Percentiles rank a stretch among this genome's conserved stretches.
Evolutionary conservation across 2,888 invertebrate species (phyloP).

Genomic region (Oscheius myriophilus): DNA sequence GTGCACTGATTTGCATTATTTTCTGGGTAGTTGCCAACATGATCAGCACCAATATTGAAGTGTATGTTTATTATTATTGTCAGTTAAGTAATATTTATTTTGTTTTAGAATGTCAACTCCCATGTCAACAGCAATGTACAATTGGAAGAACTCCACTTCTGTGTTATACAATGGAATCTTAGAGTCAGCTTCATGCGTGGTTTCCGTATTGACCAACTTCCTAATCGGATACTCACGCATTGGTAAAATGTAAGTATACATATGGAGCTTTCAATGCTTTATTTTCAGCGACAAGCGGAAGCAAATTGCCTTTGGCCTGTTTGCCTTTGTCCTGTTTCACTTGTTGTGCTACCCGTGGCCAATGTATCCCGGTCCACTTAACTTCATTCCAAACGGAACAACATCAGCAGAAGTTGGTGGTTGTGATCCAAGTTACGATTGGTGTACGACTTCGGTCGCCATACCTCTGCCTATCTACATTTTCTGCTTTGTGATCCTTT

Average conservation of each 20-base stretch:
- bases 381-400: constrained; percentile 42
- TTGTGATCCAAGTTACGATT: constrained; percentile 39
- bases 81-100: too few species aligned
- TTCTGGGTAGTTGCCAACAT: constrained; percentile 51
- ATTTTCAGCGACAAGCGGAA: constrained; percentile 40
- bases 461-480: constrained; percentile 43
- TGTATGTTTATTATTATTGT: constrained; percentile 34
- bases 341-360: constrained; percentile 51
- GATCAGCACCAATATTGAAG: constrained; percentile 53
- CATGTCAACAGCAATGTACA: constrained; percentile 46
- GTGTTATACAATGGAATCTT: constrained; percentile 54
- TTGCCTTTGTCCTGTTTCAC: constrained; percentile 41
- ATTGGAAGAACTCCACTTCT: constrained; percentile 50
- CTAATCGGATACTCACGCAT: constrained; percentile 49
- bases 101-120: constrained; percentile 52
- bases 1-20: constrained; percentile 50
- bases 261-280: background rate
- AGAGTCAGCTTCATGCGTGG: constrained; percentile 47
- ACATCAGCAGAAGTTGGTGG: constrained; percentile 46
- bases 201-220: constrained; percentile 47
- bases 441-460: constrained; percentile 41
- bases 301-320: constrained; percentile 46
- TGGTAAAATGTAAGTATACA: constrained; percentile 40
- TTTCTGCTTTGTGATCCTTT: constrained; percentile 43
- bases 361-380: constrained; percentile 47